Evolutionary conservation across 2,888 invertebrate genomes (phyloP).

Genomic region (Myopa testacea): DNA sequence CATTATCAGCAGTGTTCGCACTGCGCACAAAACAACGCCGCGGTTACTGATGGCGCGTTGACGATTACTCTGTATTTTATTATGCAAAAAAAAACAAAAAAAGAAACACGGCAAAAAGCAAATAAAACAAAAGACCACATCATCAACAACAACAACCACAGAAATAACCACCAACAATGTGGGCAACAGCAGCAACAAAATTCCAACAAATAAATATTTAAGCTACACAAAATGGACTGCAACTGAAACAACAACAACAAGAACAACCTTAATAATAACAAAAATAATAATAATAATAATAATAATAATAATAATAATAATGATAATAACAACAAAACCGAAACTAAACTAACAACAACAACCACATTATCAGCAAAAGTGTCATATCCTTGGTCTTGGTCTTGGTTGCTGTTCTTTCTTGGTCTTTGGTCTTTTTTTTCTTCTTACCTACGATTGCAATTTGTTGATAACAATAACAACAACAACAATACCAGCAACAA

Average conservation of each 20-base stretch:
- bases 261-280: too few species aligned
- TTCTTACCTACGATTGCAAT: slow-evolving; percentile 24
- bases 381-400: slow-evolving; percentile 28
- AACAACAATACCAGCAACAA: not conserved
- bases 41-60: slow-evolving; percentile 1
- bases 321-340: not conserved
- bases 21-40: not conserved
- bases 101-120: too few species aligned
- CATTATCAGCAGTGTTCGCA: not conserved
- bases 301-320: not conserved
- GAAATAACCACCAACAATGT: not conserved
- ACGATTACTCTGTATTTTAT: slow-evolving; percentile 14
- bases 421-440: not conserved
- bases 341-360: not conserved
- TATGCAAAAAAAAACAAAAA: not conserved
- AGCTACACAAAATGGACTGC: not conserved
- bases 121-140: not conserved
- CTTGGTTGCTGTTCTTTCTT: not conserved
- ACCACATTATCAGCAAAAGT: not conserved
- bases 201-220: not conserved
- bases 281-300: not conserved
- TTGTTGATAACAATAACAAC: slow-evolving; percentile 32
- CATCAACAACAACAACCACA: not conserved
- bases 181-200: too few species aligned
- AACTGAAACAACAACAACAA: not conserved